phyloP scores from a whole-genome alignment of 2,888 invertebrate species.

The Rhimphoctona megacephalus region DNA sequence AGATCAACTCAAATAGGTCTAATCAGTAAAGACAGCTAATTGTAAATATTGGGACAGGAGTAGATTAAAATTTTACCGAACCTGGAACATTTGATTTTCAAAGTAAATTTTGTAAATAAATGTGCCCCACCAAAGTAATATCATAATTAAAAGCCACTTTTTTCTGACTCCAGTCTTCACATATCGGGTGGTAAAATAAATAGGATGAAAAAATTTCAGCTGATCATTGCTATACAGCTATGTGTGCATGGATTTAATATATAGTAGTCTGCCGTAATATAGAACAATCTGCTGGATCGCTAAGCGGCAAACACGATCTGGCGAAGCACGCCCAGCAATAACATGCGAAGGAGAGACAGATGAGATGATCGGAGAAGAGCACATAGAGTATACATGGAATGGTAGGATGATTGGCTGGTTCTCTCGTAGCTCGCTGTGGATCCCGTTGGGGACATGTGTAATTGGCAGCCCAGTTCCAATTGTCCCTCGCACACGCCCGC shows the following conservation, averaged over 20 bases:
- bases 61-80: background rate
- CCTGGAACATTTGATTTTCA: background rate
- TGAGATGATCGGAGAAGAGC: constrained; percentile 6
- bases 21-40: background rate
- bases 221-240: background rate
- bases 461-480: constrained; percentile 67
- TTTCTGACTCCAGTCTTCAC: background rate
- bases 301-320: constrained; percentile 35
- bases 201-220: background rate
- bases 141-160: background rate
- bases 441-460: constrained; percentile 68
- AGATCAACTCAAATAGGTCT: background rate
- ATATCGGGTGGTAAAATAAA: background rate
- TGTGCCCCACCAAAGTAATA: background rate
- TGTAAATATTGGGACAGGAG: background rate
- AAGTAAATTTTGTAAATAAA: background rate
- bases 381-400: constrained; percentile 4
- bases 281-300: constrained; percentile 13
- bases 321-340: background rate
- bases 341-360: constrained; percentile 14
- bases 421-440: constrained; percentile 24
- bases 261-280: too few species aligned
- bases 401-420: constrained; percentile 47
- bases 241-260: background rate
- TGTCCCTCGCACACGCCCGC: constrained; percentile 56